phyloP scores from a whole-genome alignment of 2,888 invertebrate genomes.

The Cyrtodaria siliqua region DNA sequence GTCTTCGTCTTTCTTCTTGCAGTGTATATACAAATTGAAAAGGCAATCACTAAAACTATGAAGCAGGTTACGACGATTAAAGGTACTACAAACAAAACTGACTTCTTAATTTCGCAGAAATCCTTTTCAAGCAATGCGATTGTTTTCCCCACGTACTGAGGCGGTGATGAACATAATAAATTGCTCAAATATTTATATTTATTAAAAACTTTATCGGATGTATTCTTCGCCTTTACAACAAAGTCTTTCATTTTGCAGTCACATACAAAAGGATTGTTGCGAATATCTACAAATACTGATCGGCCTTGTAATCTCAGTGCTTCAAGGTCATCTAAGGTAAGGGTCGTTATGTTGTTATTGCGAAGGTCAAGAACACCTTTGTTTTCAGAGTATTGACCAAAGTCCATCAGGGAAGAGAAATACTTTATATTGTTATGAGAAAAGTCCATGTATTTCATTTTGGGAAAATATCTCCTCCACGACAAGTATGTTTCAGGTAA shows the following conservation, averaged over 20 bases:
- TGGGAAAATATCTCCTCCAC: constrained; percentile 61
- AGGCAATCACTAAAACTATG: constrained; percentile 47
- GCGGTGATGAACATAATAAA: constrained; percentile 60
- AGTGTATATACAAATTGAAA: constrained; percentile 58
- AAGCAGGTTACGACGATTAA: constrained; percentile 50
- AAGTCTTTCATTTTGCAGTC: constrained; percentile 64
- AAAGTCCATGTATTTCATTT: constrained; percentile 63
- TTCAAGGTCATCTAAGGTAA: constrained; percentile 53
- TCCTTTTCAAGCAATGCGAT: constrained; percentile 48
- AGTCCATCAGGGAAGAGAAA: constrained; percentile 41
- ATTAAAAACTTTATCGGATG: constrained; percentile 3
- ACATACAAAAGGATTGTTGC: constrained; percentile 70
- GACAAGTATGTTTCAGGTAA: constrained; percentile 40
- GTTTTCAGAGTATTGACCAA: constrained; percentile 33
- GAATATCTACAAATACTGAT: constrained; percentile 63
- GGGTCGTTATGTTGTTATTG: constrained; percentile 68
- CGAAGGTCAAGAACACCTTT: constrained; percentile 62
- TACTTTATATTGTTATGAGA: constrained; percentile 60
- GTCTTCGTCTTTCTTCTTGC: constrained; percentile 69
- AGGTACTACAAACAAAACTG: constrained; percentile 41
- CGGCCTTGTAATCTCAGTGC: constrained; percentile 40
- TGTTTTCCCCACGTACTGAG: constrained; percentile 41
- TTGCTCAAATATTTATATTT: constrained; percentile 61
- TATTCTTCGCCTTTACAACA: constrained; percentile 40
- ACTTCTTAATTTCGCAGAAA: constrained; percentile 52